A percentile compares a stretch with the other conserved stretches of the same genome.
phyloP scores from a whole-genome alignment of 2,797 vertebrate genomes.

The Ataeniobius toweri region DNA sequence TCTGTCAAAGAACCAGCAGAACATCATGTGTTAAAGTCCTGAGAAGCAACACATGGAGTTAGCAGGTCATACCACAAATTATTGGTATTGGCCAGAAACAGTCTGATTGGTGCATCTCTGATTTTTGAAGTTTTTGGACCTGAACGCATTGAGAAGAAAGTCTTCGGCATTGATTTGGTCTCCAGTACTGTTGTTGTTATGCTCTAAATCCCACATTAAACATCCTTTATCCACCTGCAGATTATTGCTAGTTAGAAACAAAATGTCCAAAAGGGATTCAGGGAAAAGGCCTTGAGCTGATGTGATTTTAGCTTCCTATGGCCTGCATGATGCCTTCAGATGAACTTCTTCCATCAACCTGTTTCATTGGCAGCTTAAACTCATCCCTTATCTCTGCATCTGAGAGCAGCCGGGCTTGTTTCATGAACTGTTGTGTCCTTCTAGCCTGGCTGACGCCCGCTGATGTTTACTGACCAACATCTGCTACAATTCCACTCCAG shows the following conservation, averaged over 20 bases:
- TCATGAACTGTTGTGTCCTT: not conserved
- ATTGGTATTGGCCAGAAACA: not conserved
- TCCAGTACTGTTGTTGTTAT: not conserved
- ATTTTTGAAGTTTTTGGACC: not conserved
- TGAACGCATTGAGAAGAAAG: not conserved
- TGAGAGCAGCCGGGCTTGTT: not conserved
- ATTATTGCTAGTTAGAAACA: not conserved
- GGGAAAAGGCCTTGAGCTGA: not conserved
- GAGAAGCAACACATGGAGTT: no score
- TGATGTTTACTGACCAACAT: constrained; percentile 25
- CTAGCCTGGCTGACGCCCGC: not conserved
- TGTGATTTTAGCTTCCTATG: not conserved
- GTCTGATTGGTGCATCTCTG: not conserved
- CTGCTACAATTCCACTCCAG: not conserved
- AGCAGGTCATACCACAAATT: not conserved
- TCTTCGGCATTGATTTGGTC: not conserved
- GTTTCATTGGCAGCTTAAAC: no score
- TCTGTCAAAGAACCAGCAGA: no score
- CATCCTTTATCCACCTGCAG: not conserved
- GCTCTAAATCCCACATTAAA: not conserved
- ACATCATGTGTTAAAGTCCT: no score
- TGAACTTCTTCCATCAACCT: not conserved
- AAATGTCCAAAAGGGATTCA: not conserved
- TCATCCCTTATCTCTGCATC: not conserved
- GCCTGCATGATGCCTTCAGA: not conserved